phyloP scores from a whole-genome alignment of 2,797 vertebrate genomes.

The Melopsittacus undulatus region DNA sequence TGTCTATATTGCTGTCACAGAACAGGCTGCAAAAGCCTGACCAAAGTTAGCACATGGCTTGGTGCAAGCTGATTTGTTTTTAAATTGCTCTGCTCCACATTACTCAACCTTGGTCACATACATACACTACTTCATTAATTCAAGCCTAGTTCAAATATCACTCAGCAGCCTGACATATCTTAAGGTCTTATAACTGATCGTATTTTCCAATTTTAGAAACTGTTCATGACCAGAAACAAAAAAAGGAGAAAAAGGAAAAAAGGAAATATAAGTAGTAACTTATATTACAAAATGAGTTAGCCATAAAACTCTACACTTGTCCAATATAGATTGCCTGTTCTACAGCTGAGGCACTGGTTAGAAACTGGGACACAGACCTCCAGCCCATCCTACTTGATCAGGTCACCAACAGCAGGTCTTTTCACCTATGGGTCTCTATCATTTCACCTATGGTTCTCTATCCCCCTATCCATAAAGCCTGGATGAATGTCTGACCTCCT shows the following conservation, averaged over 20 bases:
- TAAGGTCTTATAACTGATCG: neutral
- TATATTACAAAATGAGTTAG: neutral
- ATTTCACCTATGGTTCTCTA: neutral
- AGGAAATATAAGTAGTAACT: neutral
- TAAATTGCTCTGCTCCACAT: neutral
- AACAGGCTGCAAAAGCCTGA: neutral
- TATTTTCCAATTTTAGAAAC: neutral
- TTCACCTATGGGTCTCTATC: neutral
- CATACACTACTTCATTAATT: neutral
- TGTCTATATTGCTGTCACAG: rapidly evolving
- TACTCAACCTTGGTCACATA: neutral
- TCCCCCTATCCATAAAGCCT: neutral
- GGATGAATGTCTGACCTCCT: neutral
- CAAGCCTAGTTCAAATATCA: neutral
- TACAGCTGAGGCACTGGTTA: neutral
- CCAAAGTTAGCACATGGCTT: neutral
- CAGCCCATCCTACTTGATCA: neutral
- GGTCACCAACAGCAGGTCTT: neutral
- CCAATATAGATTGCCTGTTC: neutral
- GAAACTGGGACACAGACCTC: neutral
- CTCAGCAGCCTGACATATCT: neutral
- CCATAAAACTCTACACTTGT: rapidly evolving
- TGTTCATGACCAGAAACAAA: neutral
- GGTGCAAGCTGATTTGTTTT: neutral
- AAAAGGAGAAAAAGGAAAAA: neutral